Conservation (phyloP, 2,113 vertebrate species). For the Oncorhynchus masou region DNA sequence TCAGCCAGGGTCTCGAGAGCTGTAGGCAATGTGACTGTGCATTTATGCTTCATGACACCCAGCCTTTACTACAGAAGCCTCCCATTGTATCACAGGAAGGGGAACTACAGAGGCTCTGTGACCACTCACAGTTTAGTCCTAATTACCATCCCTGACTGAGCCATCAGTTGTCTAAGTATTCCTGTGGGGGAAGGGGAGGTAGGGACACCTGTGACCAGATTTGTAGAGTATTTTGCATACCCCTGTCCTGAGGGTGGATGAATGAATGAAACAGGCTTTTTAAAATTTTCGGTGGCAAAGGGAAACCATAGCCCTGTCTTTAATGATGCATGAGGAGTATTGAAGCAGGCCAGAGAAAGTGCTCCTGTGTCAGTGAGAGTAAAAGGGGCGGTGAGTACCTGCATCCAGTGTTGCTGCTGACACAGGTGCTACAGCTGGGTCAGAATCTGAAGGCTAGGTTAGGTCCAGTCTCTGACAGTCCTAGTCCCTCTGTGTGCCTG, state of each 20-base stretch:
- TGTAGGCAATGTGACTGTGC: neutral
- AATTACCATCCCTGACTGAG: neutral
- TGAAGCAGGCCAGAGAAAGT: conserved; percentile 55
- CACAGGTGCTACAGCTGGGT: conserved; percentile 11
- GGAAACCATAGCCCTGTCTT: conserved; percentile 70
- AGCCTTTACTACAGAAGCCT: neutral
- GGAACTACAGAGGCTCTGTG: neutral
- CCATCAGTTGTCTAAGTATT: neutral
- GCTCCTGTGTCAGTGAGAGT: conserved; percentile 47
- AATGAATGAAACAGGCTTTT: conserved; percentile 17
- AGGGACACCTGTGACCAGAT: conserved; percentile 50
- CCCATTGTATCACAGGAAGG: neutral
- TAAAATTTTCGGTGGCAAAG: conserved; percentile 44
- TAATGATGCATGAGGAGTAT: conserved; percentile 74
- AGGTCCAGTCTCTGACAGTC: neutral
- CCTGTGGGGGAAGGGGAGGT: neutral
- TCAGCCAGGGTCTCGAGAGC: neutral
- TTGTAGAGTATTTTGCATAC: conserved; percentile 29
- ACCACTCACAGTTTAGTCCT: neutral
- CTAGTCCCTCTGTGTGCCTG: neutral
- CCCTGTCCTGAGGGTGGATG: conserved; percentile 37
- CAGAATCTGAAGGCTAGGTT: conserved; percentile 7
- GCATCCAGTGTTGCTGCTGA: neutral
- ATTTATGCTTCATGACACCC: conserved; percentile 10
- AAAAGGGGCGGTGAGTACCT: conserved; percentile 10